Base-by-base conservation (phyloP, 2,888 invertebrate species). In the Periphyllus acericola region DNA sequence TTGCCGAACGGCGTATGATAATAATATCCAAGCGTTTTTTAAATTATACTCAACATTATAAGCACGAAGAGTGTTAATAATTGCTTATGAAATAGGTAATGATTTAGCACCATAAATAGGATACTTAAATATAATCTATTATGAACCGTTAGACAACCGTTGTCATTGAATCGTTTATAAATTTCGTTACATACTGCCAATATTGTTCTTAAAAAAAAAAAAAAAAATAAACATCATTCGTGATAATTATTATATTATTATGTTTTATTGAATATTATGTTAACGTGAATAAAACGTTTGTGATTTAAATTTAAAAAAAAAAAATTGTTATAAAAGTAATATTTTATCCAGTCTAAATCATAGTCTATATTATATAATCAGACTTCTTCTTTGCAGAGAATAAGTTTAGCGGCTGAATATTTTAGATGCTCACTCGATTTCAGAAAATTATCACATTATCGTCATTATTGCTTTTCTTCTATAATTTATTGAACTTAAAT, bases 181-280 rank as follows among this genome's bases (percentile, higher is more conserved):
- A 21, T 55, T 55, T 4, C 55, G 19, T 60, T 60, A 25, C 21
- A 25, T 60, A 60, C 60, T 14, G 29, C 71, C 29, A 68, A n/a
- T 29, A 14, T 71, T 71, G 71, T 60, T 60, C 60, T 60, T 25
- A 2, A 52, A 1, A 21, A 25, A 68, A 29, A 81, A 81, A 32
- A 68, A 29, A 81, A 81, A 25, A 29, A 21, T 71, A 52, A 82
- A 32, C 32, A 21, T 71, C 25, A 25, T 46, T n/a, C 6, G 25
- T 68, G 68, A 29, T 29, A 29, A 68, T 68, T 21, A 25, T 60
- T 11, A 76, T 82, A 66, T 25, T 71, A 68, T 60, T 79, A 36
- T 81, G 82, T 72, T 52, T 81, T 82, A 81, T 81, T 68, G 29
- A 68, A 29, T 68, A 71, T 82, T 52, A 82, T 46, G 29, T 71